These are phyloP conservation scores for Platichthys stellatus DNA, from an alignment of 2,113 vertebrate species.

Conservation along the genomic window DNA sequence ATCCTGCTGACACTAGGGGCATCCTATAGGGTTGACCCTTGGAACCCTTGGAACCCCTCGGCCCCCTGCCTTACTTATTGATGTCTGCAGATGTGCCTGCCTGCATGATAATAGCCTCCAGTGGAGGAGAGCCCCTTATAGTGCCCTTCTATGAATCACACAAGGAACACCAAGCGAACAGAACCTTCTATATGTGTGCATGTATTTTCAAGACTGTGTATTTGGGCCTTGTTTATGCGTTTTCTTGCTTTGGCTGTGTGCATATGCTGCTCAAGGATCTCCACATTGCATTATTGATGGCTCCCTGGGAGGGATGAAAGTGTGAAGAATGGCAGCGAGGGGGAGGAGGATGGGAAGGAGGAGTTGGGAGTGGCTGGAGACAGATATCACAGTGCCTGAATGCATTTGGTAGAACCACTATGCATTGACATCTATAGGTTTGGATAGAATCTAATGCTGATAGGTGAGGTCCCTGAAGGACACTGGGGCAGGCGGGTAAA, in stretches of 20 bases:
- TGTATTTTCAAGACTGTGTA: slow-evolving; percentile 36
- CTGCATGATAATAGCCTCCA: slow-evolving; percentile 75
- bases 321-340: slow-evolving; percentile 59
- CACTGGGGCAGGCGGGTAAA: slow-evolving; percentile 32
- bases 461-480: slow-evolving; percentile 60
- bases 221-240: slow-evolving; percentile 35
- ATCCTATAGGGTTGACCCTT: slow-evolving; percentile 60
- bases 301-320: slow-evolving; percentile 73
- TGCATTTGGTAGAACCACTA: slow-evolving; percentile 39
- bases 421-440: slow-evolving; percentile 25
- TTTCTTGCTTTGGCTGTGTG: slow-evolving; percentile 42
- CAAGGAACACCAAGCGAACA: slow-evolving; percentile 32
- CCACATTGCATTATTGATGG: slow-evolving; percentile 79
- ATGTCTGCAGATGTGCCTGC: slow-evolving; percentile 79
- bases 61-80: slow-evolving; percentile 67
- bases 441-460: slow-evolving; percentile 50
- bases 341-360: slow-evolving; percentile 9
- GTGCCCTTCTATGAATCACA: slow-evolving; percentile 72
- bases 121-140: slow-evolving; percentile 46
- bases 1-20: slow-evolving; percentile 60
- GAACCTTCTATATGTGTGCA: slow-evolving; percentile 32
- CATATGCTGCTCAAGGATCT: slow-evolving; percentile 40
- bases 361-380: slow-evolving; percentile 33
- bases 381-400: slow-evolving; percentile 36
- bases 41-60: slow-evolving; percentile 61